phyloP scores from a whole-genome alignment of 2,797 vertebrate species.

The Eupleurogrammus muticus region DNA sequence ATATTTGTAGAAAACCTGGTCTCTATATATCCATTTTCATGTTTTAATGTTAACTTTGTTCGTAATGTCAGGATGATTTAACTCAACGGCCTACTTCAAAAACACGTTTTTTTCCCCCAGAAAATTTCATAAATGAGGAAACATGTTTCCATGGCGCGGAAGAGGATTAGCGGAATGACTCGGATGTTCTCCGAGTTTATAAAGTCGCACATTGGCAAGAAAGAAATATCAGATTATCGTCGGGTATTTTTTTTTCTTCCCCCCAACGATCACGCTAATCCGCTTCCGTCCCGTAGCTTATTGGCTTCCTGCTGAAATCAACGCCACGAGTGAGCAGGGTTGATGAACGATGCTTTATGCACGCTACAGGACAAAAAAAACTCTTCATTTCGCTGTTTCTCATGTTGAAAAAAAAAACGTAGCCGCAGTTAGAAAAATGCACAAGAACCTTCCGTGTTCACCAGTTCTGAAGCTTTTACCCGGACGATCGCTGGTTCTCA shows the following conservation, averaged over 20 bases:
- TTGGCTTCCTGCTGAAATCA: constrained; percentile 17
- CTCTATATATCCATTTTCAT: constrained; percentile 53
- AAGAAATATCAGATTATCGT: no score
- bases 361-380: constrained; percentile 43
- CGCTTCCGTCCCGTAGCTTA: not conserved
- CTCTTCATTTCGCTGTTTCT: constrained; percentile 12
- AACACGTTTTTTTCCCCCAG: constrained; percentile 12
- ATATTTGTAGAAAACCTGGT: constrained; percentile 78
- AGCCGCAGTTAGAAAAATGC: not conserved
- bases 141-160: not conserved
- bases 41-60: constrained; percentile 27
- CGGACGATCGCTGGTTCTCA: constrained; percentile 17
- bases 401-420: not conserved
- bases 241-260: no score
- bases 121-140: constrained; percentile 31
- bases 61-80: constrained; percentile 33
- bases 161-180: no score
- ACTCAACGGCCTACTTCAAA: constrained; percentile 30
- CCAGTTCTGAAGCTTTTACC: constrained; percentile 16
- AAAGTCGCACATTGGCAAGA: no score
- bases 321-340: constrained; percentile 17
- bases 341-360: constrained; percentile 7
- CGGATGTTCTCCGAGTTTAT: no score
- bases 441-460: not conserved
- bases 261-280: no score